Evolutionary conservation across 1,140 invertebrate species (phyloP).

Genomic region (Diuraphis noxia): DNA sequence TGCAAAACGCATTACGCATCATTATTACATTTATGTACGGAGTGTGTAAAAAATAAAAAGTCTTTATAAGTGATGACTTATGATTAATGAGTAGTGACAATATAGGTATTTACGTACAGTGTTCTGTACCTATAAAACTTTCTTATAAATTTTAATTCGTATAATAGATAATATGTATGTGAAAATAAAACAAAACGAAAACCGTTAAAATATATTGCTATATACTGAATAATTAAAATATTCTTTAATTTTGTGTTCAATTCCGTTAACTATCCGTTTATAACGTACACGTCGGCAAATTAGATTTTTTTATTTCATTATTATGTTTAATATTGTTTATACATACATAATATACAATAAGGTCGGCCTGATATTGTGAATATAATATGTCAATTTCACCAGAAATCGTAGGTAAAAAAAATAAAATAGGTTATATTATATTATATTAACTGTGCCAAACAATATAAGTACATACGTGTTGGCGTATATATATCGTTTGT

Average conservation of each 20-base stretch:
- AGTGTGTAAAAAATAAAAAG: neutral
- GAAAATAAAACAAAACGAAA: neutral
- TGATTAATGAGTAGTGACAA: no score
- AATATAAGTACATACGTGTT: no score
- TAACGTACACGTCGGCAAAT: neutral
- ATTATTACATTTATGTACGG: conserved; percentile 18
- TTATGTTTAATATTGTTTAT: neutral
- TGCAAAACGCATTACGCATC: conserved; percentile 1
- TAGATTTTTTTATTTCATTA: neutral
- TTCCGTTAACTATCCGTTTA: neutral
- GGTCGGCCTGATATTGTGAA: no score
- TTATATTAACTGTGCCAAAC: no score
- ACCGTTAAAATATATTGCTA: neutral
- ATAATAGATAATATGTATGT: neutral
- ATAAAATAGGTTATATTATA: no score
- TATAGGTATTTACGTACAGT: neutral
- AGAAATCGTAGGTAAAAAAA: no score
- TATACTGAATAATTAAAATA: neutral
- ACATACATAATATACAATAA: neutral
- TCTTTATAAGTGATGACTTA: no score
- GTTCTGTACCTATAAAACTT: neutral
- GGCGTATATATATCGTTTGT: no score
- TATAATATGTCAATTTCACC: no score
- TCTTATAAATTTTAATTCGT: neutral
- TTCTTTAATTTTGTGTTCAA: neutral